Base-by-base conservation (phyloP, 1,140 invertebrate species). In the Cydia amplana region DNA sequence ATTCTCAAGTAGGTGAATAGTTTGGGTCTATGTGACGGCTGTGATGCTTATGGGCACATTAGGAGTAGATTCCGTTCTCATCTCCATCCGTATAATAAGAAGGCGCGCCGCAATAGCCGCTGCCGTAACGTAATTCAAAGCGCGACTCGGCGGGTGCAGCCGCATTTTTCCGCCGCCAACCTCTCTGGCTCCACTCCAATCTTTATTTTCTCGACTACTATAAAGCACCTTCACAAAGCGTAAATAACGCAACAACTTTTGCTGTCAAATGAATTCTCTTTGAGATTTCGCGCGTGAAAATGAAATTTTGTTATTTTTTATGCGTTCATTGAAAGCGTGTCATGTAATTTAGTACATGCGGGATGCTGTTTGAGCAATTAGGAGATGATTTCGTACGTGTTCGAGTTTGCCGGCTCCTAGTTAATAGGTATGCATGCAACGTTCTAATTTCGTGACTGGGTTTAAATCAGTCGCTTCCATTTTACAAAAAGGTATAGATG, bases 121-220 rank as follows among this genome's bases (percentile, higher is more conserved):
- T 74, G 72, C 78, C 77, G 77, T 75, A 82, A 82, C 79, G 77
- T 78, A 82, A 81, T 82, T 84, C 82, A 76, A 82, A 80, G 79
- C 74, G 78, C 73, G 79, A 78, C 78, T 80, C 74, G 76, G 79
- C 74, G 76, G 79, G 80, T 79, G 79, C 80, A 82, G 76, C 75
- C 77, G 79, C 77, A 80, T 79, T 81, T 82, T 80, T 80, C 77
- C 77, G 74, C 75, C 77, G 49, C 77, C 60, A 75, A 74, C 77
- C 77, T 55, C 77, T 55, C 82, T 84, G 84, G 83, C 83, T 73
- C 65, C 73, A 78, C 65, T 83, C 83, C 83, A 84, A 83, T 81
- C 79, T 85, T 83, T 83, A 84, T 83, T 83, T 81, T 80, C 75
- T 77, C 78, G 76, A 77, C 77, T 76, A 70, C 78, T 63, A 79